These are phyloP conservation scores for Reticulitermes speratus DNA, from an alignment of 1,140 invertebrate genomes.

Conservation along the genomic window DNA sequence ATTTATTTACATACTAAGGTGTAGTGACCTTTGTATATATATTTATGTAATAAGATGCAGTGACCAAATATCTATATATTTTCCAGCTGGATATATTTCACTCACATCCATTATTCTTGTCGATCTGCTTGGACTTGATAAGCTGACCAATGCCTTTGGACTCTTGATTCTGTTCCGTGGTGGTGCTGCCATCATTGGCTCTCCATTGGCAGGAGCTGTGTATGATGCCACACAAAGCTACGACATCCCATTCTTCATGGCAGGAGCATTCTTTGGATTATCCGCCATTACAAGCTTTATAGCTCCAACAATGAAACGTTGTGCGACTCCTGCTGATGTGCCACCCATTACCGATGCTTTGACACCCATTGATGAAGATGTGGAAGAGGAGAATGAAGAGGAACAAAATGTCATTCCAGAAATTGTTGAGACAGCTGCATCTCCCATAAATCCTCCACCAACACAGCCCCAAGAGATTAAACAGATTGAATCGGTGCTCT, in stretches of 20 bases:
- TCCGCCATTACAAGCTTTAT: conserved; percentile 83
- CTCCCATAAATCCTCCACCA: conserved; percentile 51
- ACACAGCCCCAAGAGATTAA: conserved; percentile 55
- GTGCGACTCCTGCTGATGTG: conserved; percentile 49
- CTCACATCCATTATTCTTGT: conserved; percentile 97
- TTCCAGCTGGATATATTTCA: conserved; percentile 93
- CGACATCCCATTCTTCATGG: conserved; percentile 88
- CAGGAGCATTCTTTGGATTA: conserved; percentile 82
- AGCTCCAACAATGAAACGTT: conserved; percentile 73
- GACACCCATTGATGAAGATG: conserved; percentile 77
- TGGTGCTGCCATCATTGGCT: conserved; percentile 82
- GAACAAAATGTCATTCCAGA: conserved; percentile 56
- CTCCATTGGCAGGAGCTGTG: conserved; percentile 79
- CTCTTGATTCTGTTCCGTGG: conserved; percentile 93
- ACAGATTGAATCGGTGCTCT: conserved; percentile 65
- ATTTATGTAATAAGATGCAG: not conserved
- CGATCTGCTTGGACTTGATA: conserved; percentile 91
- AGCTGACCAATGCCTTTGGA: conserved; percentile 95
- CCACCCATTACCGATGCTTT: conserved; percentile 67
- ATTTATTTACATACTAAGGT: no score
- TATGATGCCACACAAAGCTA: conserved; percentile 86
- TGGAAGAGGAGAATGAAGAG: conserved; percentile 69
- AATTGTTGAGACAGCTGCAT: conserved; percentile 61
- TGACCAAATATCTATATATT: not conserved
- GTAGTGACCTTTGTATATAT: no score